Evolutionary conservation across 2,113 vertebrate genomes (phyloP), one percentile per base, ranked within the genome.

Genomic region (Alligator sinensis): DNA sequence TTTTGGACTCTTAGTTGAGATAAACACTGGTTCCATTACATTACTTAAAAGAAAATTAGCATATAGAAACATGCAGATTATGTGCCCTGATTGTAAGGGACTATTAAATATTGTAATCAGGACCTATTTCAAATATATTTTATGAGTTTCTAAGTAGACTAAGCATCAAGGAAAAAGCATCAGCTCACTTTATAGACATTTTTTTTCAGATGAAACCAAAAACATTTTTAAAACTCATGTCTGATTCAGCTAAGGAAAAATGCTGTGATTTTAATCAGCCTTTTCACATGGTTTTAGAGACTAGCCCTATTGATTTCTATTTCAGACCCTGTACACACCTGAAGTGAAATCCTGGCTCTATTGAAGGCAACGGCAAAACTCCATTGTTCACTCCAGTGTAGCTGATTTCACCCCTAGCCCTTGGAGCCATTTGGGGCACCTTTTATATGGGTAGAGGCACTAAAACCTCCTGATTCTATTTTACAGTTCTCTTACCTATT

Each of bases 151-250:
- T 57, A 81, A 60, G 47, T 28, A 62, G 60, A 79, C 1, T 61
- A 72, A 8, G 0, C 14, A 25, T 34, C 10, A 91, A 11, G 18
- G 76, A 88, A 79, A 79, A 90, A 77, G 11, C 4, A 18, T 11
- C 18, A 84, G 3, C 22, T 91, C 15, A 81, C 17, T 62, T 14
- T 61, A 30, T 3, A 59, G 63, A n/a, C 27, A 5, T 81, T 80
- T 81, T 81, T 81, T 70, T 72, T n/a, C 80, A 89, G 78, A 54
- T 63, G 19, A 83, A 24, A 76, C 8, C 82, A 13, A 76, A 21
- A 83, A n/a, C 19, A 19, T 55, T 38, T 78, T 83, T 83, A 89
- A 93, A 79, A 87, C 22, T n/a, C 80, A n/a, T 5, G n/a, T 88
- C 72, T 88, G 75, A 38, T 22, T 76, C 5, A 15, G 34, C 24